Evolutionary conservation across 2,113 vertebrate species (phyloP), one percentile per base, ranked within the genome.

Genomic region (Empidonax alnorum): DNA sequence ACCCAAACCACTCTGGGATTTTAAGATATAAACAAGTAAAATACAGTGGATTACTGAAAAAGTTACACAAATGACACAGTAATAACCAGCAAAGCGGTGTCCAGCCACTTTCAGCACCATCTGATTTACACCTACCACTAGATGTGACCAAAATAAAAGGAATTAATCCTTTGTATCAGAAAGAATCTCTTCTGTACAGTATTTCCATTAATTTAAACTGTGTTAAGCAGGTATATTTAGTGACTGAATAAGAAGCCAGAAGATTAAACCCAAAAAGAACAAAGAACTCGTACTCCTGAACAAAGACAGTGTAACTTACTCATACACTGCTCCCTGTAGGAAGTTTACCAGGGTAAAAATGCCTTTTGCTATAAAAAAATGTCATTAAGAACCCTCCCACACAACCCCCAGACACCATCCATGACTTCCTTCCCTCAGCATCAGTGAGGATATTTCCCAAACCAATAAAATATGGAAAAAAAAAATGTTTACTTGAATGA

Each of bases 401-500:
- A 7, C 13, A 58, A 81, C 19, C 19, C 14, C 9, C 8, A 14
- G 25, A 55, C 25, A 31, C 7, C 27, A 59, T 3, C 59, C 33
- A 7, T 1, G 0, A 24, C 16, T 63, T 27, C 55, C 6, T 63
- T 33, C 59, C 20, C 58, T 22, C 30, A 72, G 30, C 28, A 65
- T 20, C 50, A 77, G 18, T 14, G 3, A 42, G 28, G 16, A 12
- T 58, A 65, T 11, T 44, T 56, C n/a, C 44, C 62, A 92, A 14
- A 56, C 53, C 69, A 37, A 33, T 30, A 81, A 97, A 94, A 84
- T 39, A 44, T 1, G 19, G 53, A 90, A 65, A 50, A 28, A 28
- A 73, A 78, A 61, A 56, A 42, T 66, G 23, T 76, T 98, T 98
- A 99, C 99, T 98, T 99, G 97, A 99, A 99, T 1, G 99, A 99